Evolutionary conservation across 2,113 vertebrate genomes (phyloP), one percentile per base, ranked within the genome.

Genomic region (Scopus umbretta): DNA sequence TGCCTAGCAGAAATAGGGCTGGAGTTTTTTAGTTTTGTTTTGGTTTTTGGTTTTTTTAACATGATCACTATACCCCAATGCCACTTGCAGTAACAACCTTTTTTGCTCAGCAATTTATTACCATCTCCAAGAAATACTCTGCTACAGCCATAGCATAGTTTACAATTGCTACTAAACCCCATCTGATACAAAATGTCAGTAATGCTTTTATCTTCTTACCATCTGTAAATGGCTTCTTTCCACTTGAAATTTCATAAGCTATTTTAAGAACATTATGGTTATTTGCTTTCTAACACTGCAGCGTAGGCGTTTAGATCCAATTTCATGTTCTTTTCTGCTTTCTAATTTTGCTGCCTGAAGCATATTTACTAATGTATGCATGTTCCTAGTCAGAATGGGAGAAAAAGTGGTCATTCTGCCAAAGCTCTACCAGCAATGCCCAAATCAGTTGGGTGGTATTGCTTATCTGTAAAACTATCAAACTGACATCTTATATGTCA

Each of bases 321-420:
- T 92, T 96, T 94, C 73, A 45, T 61, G 90, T 96, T 96, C 83
- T 94, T 79, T 85, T 84, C 84, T 94, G 91, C 88, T 96, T 95
- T 95, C 95, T 96, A 94, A 97, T 97, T 96, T 81, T 92, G 89
- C 91, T 95, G 92, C 91, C 83, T 94, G 83, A 52, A 94, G 95
- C 45, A 23, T 74, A 89, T 89, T 96, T 75, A 94, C 88, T 92
- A 87, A 95, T 59, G 59, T 86, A 88, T 94, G 78, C 82, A 49
- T 23, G 72, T 67, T 92, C 63, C 52, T 65, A 56, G 47, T 63
- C 80, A 89, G 68, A 94, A 72, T 2, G 15, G 16, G 17, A 90
- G 72, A 88, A 96, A 96, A 96, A 47, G 21, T 55, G 62, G 62
- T 82, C 70, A 85, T 85, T 82, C 80, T 95, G 88, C 86, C 84